Percentiles rank a stretch among this genome's conserved stretches.
phyloP scores from a whole-genome alignment of 2,797 vertebrate species.

The Melanogrammus aeglefinus region DNA sequence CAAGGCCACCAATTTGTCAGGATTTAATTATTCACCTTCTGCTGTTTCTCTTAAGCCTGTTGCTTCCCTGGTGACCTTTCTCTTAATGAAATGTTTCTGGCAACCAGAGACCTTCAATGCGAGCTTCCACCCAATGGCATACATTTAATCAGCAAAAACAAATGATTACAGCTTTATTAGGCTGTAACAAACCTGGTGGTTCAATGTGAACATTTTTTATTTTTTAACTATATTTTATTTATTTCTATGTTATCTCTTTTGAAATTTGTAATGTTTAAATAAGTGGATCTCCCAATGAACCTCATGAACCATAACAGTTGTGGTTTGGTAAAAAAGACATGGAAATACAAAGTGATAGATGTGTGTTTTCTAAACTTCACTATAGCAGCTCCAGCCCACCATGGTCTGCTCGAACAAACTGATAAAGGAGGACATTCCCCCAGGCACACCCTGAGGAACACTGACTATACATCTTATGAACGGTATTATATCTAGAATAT shows the following conservation, averaged over 20 bases:
- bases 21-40: conserved; percentile 26
- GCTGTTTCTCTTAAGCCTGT: conserved; percentile 66
- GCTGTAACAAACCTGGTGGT: not conserved
- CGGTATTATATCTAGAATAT: not conserved
- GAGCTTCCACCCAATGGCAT: conserved; percentile 34
- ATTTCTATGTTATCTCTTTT: not conserved
- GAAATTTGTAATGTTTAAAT: not conserved
- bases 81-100: conserved; percentile 65
- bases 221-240: not conserved
- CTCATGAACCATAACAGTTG: not conserved
- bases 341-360: not conserved
- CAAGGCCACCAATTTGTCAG: not conserved
- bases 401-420: not conserved
- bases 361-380: not conserved
- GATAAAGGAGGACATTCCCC: conserved; percentile 14
- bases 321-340: not conserved
- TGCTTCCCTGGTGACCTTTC: conserved; percentile 74
- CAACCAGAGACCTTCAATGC: conserved; percentile 56
- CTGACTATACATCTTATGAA: not conserved
- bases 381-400: not conserved
- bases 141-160: conserved; percentile 30
- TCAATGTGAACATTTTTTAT: not conserved
- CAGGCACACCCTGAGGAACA: not conserved
- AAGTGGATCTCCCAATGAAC: not conserved
- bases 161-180: not conserved